These are phyloP conservation scores for Craterocephalus amniculus DNA, from an alignment of 2,797 vertebrate species.

Conservation along the genomic window DNA sequence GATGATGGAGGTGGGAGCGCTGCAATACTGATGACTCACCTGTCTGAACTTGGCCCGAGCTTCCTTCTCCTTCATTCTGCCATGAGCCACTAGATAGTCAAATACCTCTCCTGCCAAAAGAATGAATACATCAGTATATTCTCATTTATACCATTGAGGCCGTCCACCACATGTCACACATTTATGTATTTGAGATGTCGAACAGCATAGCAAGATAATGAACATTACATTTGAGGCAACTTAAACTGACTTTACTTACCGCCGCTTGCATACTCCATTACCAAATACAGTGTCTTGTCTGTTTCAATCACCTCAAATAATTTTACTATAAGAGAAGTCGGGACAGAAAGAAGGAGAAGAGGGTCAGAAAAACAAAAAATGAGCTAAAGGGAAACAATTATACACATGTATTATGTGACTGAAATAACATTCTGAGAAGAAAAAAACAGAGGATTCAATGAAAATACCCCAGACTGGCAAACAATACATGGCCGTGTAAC, in stretches of 20 bases:
- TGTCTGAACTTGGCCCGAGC: conserved; percentile 98
- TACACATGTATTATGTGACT: too few relatives aligned
- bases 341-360: not conserved
- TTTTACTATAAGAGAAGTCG: conserved; percentile 82
- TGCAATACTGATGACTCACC: conserved; percentile 83
- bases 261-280: conserved; percentile 97
- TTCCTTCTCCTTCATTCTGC: conserved; percentile 98
- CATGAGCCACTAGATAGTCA: conserved; percentile 96
- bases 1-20: conserved; percentile 49
- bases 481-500: not conserved
- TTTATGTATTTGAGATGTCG: not conserved
- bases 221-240: not conserved
- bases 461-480: not conserved
- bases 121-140: conserved; percentile 1
- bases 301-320: conserved; percentile 98
- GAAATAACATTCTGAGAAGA: too few relatives aligned
- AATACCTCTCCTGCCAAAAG: conserved; percentile 90
- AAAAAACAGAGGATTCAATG: not conserved
- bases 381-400: not conserved
- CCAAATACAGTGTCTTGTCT: conserved; percentile 96
- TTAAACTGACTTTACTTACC: conserved; percentile 82
- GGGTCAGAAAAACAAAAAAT: not conserved
- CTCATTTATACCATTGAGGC: not conserved
- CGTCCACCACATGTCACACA: not conserved
- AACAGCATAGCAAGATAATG: not conserved